These are phyloP conservation scores for Drosophila fuyamai DNA, from an alignment of 1,140 invertebrate species.

Conservation along the genomic window DNA sequence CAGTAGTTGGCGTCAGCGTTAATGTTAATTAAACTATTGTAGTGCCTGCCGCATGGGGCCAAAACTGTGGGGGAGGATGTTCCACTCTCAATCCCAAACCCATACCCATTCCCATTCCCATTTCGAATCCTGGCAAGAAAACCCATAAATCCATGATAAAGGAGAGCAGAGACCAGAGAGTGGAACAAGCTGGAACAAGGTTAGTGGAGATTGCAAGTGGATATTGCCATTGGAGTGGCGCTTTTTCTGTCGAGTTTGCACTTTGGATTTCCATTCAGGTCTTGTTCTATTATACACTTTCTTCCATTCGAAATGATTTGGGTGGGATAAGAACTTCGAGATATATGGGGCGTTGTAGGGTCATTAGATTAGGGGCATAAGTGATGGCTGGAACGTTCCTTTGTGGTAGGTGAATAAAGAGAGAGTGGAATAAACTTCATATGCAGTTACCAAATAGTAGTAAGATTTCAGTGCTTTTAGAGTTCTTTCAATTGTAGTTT, in stretches of 20 bases:
- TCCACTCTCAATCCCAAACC: background rate
- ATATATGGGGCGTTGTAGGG: constrained; percentile 7
- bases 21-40: constrained; percentile 83
- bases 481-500: background rate
- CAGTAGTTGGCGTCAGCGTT: constrained; percentile 78
- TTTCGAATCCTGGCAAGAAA: background rate
- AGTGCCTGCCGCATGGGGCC: constrained; percentile 46
- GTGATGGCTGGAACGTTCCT: background rate
- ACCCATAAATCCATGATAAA: constrained; percentile 52
- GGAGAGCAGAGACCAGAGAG: background rate
- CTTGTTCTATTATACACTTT: constrained; percentile 6
- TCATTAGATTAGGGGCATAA: constrained; percentile 20
- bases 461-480: background rate
- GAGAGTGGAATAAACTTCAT: too few species aligned
- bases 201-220: constrained; percentile 44
- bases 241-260: constrained; percentile 53
- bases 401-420: background rate
- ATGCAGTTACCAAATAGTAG: background rate
- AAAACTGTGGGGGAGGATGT: constrained; percentile 2
- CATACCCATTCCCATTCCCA: too few species aligned
- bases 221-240: constrained; percentile 36
- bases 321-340: constrained; percentile 18
- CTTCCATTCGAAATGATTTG: constrained; percentile 15
- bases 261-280: constrained; percentile 41
- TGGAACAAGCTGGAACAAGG: constrained; percentile 25